Percentiles rank a stretch among this genome's conserved stretches.
Conservation (phyloP, 2,113 vertebrate genomes). For the Melanostigma gelatinosum region DNA sequence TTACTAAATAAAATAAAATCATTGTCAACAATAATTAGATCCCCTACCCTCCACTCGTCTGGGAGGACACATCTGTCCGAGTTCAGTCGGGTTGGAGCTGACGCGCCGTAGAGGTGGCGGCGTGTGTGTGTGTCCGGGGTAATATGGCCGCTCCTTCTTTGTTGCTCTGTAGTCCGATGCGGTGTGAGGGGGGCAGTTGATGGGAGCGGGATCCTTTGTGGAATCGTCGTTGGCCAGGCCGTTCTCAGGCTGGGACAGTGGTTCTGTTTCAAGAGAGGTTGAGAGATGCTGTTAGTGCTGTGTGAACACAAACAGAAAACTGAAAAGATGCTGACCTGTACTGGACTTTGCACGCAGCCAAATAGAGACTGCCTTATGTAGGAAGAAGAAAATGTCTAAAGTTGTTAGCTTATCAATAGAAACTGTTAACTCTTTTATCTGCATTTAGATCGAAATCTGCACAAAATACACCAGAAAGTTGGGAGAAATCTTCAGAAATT, state of each 20-base stretch:
- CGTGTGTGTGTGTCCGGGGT: slow-evolving; percentile 64
- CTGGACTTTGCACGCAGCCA: not conserved
- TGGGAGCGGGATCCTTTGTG: slow-evolving; percentile 46
- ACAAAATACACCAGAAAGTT: not conserved
- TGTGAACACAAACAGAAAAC: not conserved
- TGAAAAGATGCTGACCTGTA: not conserved
- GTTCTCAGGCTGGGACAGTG: slow-evolving; percentile 77
- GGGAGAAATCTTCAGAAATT: not conserved
- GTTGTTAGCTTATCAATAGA: not conserved
- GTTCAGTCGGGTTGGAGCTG: slow-evolving; percentile 83
- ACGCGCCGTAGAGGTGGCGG: slow-evolving; percentile 78
- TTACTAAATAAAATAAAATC: not conserved
- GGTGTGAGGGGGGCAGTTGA: slow-evolving; percentile 53
- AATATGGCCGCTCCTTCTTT: slow-evolving; percentile 74
- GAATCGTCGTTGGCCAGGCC: slow-evolving; percentile 67
- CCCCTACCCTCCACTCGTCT: slow-evolving; percentile 90
- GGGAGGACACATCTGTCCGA: slow-evolving; percentile 80
- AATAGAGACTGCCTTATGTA: not conserved
- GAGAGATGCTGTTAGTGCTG: not conserved
- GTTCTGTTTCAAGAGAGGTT: slow-evolving; percentile 63
- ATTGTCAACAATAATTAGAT: not conserved
- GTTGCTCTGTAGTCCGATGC: slow-evolving; percentile 66
- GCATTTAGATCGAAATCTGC: not conserved
- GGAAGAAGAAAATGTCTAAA: not conserved
- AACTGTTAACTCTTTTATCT: not conserved